These are phyloP conservation scores for Agelas oroides DNA, from an alignment of 37 sponge, comb jelly and placozoan species.

Conservation along the genomic window DNA sequence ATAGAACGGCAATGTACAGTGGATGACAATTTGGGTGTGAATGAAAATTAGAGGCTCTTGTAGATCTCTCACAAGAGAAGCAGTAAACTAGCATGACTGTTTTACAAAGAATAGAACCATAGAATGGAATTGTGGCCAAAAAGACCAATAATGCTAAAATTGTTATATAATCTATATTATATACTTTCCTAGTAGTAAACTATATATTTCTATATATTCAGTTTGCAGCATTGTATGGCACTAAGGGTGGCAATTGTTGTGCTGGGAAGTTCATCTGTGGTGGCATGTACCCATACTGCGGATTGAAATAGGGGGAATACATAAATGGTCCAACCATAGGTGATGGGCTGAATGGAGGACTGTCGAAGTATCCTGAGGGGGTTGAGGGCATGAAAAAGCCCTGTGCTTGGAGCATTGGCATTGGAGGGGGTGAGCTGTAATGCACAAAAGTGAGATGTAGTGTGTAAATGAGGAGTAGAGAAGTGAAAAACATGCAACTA, in stretches of 20 bases:
- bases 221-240: slow-evolving; percentile 32
- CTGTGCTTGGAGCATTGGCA: slow-evolving; percentile 36
- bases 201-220: background rate
- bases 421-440: slow-evolving; percentile 23
- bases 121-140: background rate
- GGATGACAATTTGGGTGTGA: too few species aligned
- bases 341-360: slow-evolving; percentile 57
- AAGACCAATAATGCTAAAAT: background rate
- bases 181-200: too few species aligned
- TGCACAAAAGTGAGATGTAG: background rate
- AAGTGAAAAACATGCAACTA: too few species aligned
- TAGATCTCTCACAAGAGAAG: too few species aligned
- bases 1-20: too few species aligned
- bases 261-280: slow-evolving; percentile 15
- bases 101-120: background rate
- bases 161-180: too few species aligned
- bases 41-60: too few species aligned
- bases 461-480: too few species aligned
- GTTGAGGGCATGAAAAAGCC: slow-evolving; percentile 41
- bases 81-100: background rate
- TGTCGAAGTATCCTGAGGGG: slow-evolving; percentile 37
- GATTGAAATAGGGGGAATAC: slow-evolving; percentile 39
- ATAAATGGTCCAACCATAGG: slow-evolving; percentile 40
- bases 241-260: slow-evolving; percentile 48
- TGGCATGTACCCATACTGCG: slow-evolving; percentile 35